phyloP scores from a whole-genome alignment of 2,888 invertebrate genomes.

The Eupsilia transversa region DNA sequence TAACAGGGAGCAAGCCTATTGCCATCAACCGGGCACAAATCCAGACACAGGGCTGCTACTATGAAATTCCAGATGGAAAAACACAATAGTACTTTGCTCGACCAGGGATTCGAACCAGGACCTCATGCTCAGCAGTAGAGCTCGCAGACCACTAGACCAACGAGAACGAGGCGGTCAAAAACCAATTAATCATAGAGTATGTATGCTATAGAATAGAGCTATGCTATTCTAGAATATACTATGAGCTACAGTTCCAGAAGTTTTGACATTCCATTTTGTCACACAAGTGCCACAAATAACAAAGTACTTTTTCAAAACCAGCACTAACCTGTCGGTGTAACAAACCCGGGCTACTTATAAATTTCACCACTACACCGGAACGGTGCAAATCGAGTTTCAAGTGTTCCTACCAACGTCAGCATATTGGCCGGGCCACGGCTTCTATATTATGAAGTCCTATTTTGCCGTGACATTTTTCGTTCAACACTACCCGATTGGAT shows the following conservation, averaged over 20 bases:
- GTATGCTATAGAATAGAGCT: too few species aligned
- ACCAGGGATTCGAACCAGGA: background rate
- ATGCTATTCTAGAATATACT: too few species aligned
- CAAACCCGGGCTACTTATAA: slow-evolving; percentile 74
- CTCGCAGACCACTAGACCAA: background rate
- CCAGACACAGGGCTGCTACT: background rate
- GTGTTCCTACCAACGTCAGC: slow-evolving; percentile 83
- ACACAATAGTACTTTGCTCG: background rate
- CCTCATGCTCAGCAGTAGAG: background rate
- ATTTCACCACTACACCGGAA: slow-evolving; percentile 79
- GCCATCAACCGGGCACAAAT: background rate
- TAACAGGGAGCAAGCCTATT: background rate
- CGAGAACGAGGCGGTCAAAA: background rate
- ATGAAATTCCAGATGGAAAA: background rate
- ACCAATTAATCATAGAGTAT: background rate
- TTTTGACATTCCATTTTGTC: background rate
- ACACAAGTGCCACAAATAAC: background rate
- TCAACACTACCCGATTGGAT: slow-evolving; percentile 86
- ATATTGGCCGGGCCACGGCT: slow-evolving; percentile 84
- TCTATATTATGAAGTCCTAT: slow-evolving; percentile 87
- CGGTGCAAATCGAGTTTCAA: slow-evolving; percentile 85
- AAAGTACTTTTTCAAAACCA: slow-evolving; percentile 12
- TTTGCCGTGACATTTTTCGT: slow-evolving; percentile 88
- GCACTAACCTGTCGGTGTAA: slow-evolving; percentile 57
- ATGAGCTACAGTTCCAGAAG: background rate